Conservation (phyloP, 2,888 invertebrate species). For the Thera obeliscata region DNA sequence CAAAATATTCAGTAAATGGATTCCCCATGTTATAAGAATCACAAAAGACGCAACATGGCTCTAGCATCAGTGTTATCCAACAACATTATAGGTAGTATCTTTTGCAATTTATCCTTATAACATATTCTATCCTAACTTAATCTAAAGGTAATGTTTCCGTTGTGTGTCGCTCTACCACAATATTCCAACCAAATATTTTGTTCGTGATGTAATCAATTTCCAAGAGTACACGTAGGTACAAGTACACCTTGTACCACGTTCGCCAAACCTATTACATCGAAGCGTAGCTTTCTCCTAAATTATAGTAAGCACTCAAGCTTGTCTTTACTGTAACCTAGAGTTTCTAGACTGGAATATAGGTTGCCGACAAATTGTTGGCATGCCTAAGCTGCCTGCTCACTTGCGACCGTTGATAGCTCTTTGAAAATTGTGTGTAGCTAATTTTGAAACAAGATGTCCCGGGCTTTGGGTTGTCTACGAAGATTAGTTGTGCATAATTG, state of each 20-base stretch:
- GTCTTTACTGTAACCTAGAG: constrained; percentile 27
- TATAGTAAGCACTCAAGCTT: constrained; percentile 31
- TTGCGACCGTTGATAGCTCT: constrained; percentile 13
- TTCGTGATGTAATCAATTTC: constrained; percentile 26
- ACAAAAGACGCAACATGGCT: not conserved
- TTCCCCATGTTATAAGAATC: not conserved
- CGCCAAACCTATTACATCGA: constrained; percentile 27
- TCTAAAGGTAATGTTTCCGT: constrained; percentile 8
- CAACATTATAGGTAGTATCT: not conserved
- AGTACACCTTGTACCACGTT: constrained; percentile 20
- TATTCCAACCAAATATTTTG: constrained; percentile 20
- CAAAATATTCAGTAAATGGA: too few relatives aligned
- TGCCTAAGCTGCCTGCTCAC: constrained; percentile 35
- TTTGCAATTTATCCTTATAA: constrained; percentile 1
- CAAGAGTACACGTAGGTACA: constrained; percentile 17
- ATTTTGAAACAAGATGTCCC: not conserved
- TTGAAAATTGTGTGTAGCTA: constrained; percentile 7
- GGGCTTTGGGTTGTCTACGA: not conserved
- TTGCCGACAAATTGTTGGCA: constrained; percentile 46
- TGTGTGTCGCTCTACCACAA: constrained; percentile 15
- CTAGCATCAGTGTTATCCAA: not conserved
- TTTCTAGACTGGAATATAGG: constrained; percentile 30
- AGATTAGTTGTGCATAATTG: not conserved
- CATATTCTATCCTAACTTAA: constrained; percentile 9
- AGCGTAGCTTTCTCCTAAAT: constrained; percentile 35